Base-by-base conservation (phyloP, 2,888 invertebrate genomes). In the Cinara cedri region DNA sequence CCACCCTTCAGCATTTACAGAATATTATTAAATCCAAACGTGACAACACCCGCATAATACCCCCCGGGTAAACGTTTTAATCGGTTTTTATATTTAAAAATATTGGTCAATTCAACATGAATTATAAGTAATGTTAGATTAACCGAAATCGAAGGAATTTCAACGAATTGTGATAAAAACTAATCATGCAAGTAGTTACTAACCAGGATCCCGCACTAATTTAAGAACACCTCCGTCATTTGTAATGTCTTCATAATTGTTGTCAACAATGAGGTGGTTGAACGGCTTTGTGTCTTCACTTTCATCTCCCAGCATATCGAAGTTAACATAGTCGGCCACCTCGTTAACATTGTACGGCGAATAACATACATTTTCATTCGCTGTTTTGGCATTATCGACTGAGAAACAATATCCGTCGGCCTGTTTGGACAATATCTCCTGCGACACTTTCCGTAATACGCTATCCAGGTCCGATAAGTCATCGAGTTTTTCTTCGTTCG, bases 191-290 rank as follows among this genome's bases (percentile, higher is more conserved):
- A n/a, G n/a, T n/a, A n/a, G n/a, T n/a, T 70, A 42, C 74, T 51
- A 11, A 74, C 74, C 74, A 0, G 16, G 16, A 16, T 74, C 46
- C 42, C 62, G 51, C 49, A 63, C 16, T 42, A 74, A 51, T 68
- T 76, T 76, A 19, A 68, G 21, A 13, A 76, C 76, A 13, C 21
- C 49, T 4, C 76, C 46, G 16, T 76, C 49, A 1, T 68, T 68
- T 10, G 49, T 49, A 10, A 76, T 21, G 19, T 76, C 76, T 63
- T 63, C 9, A 0, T 76, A 19, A 4, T 68, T 57, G 3, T 6
- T 16, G 6, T 6, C 1, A 1, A 19, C 57, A 19, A 68, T 49
- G 10, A 74, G 49, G 11, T 68, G n/a, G 4, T 4, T 26, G n/a
- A 68, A 76, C n/a, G 55, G 6, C 14, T 68, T 49, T 1, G 57